phyloP scores from a whole-genome alignment of 1,140 invertebrate genomes.

The Hycleus cichorii region DNA sequence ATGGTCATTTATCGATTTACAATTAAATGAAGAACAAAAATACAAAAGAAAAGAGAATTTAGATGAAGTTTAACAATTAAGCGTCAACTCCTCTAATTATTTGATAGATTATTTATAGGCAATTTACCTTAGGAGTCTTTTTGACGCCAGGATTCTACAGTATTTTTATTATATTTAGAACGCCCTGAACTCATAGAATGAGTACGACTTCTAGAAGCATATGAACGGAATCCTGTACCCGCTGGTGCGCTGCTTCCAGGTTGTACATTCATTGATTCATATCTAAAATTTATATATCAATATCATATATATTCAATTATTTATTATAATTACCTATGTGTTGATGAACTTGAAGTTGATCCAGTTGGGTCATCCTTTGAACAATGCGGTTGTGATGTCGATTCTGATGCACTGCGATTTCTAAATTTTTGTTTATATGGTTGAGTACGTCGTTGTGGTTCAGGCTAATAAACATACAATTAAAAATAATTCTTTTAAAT shows the following conservation, averaged over 20 bases:
- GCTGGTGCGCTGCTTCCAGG: slow-evolving; percentile 38
- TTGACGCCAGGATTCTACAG: slow-evolving; percentile 36
- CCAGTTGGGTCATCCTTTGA: slow-evolving; percentile 10
- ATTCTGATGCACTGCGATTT: slow-evolving; percentile 30
- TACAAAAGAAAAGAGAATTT: slow-evolving; percentile 13
- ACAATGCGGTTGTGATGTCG: slow-evolving; percentile 18
- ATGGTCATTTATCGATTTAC: slow-evolving; percentile 15
- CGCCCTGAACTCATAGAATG: slow-evolving; percentile 42
- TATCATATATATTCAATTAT: not conserved
- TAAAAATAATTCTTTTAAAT: slow-evolving; percentile 41
- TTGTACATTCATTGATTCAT: slow-evolving; percentile 19
- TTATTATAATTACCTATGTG: not conserved
- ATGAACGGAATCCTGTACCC: slow-evolving; percentile 29
- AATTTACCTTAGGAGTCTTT: slow-evolving; percentile 19
- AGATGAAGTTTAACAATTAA: slow-evolving; percentile 4
- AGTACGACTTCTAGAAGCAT: slow-evolving; percentile 27
- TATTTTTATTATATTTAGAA: slow-evolving; percentile 26
- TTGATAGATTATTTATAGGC: slow-evolving; percentile 9
- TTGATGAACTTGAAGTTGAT: slow-evolving; percentile 4
- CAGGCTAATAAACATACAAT: slow-evolving; percentile 31
- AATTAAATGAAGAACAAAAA: slow-evolving; percentile 5
- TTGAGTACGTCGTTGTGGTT: slow-evolving; percentile 26
- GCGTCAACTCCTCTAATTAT: slow-evolving; percentile 6
- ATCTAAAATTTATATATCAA: slow-evolving; percentile 1
- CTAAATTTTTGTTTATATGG: slow-evolving; percentile 19